Conservation (phyloP, 2,113 vertebrate species). For the Dromaius novaehollandiae region DNA sequence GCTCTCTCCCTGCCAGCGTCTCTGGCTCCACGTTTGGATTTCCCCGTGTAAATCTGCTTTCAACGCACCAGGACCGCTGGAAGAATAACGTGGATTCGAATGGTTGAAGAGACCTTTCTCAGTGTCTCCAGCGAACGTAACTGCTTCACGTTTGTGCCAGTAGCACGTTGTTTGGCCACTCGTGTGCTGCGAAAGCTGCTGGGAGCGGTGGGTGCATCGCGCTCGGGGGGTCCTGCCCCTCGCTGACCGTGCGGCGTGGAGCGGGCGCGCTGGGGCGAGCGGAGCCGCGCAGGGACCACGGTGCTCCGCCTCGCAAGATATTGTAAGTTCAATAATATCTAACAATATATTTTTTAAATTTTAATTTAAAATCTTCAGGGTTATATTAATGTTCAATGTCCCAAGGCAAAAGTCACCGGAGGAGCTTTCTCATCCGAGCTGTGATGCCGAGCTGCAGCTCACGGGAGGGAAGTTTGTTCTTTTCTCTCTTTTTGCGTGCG, state of each 20-base stretch:
- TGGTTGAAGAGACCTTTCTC: neutral
- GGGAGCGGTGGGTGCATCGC: neutral
- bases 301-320: too few species aligned
- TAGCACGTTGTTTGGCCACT: neutral
- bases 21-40: neutral
- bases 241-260: neutral
- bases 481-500: too few species aligned
- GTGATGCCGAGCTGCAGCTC: neutral
- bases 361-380: too few species aligned
- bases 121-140: neutral
- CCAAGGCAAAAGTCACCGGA: too few species aligned
- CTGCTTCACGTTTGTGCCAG: neutral
- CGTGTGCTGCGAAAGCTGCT: neutral
- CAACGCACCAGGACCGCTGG: too few species aligned
- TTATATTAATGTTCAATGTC: too few species aligned
- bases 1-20: neutral
- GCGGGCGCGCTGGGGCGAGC: too few species aligned
- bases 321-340: too few species aligned
- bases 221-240: neutral
- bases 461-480: neutral
- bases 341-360: too few species aligned
- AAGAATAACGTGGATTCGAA: neutral
- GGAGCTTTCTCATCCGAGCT: too few species aligned
- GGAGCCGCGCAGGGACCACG: too few species aligned
- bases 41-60: neutral